Percentiles rank a stretch among this genome's conserved stretches.
phyloP scores from a whole-genome alignment of 1,140 invertebrate species.

The Solenopsis invicta region DNA sequence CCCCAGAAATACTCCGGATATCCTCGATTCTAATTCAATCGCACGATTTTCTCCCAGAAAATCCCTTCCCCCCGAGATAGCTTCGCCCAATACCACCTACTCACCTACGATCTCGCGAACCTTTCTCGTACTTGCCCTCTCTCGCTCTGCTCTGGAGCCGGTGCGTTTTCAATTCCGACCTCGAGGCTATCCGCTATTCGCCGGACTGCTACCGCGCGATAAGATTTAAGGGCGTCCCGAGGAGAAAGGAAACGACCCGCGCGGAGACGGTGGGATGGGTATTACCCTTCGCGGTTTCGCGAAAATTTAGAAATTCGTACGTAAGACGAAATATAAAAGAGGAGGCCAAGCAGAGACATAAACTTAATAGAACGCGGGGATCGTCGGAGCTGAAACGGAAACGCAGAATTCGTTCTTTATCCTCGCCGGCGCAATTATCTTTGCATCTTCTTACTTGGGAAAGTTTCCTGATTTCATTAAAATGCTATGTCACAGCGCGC shows the following conservation, averaged over 20 bases:
- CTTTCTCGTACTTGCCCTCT: conserved; percentile 2
- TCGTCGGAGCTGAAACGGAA: conserved; percentile 11
- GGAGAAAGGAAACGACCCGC: conserved; percentile 36
- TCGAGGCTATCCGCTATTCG: conserved; percentile 16
- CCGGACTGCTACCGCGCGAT: conserved; percentile 38
- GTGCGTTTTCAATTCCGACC: conserved; percentile 64
- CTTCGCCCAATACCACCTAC: conserved; percentile 34
- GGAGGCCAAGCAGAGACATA: neutral
- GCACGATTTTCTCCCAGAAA: conserved; percentile 49
- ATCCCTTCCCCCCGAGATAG: conserved; percentile 40
- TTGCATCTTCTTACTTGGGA: neutral
- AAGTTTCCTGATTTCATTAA: conserved; percentile 3
- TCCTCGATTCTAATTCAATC: conserved; percentile 68
- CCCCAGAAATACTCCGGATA: neutral
- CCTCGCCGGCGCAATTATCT: conserved; percentile 30
- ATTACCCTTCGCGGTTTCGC: conserved; percentile 8
- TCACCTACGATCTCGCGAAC: conserved; percentile 42
- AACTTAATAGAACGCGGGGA: conserved; percentile 27
- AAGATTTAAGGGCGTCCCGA: conserved; percentile 54
- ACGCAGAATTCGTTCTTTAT: neutral
- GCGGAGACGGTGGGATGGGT: neutral
- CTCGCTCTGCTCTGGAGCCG: neutral
- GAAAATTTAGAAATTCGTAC: conserved; percentile 49
- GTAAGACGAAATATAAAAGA: conserved; percentile 39
- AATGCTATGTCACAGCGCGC: neutral